Evolutionary conservation across 2,797 vertebrate genomes (phyloP), one percentile per base, ranked within the genome.

Genomic region (Brachyrhaphis roseni): DNA sequence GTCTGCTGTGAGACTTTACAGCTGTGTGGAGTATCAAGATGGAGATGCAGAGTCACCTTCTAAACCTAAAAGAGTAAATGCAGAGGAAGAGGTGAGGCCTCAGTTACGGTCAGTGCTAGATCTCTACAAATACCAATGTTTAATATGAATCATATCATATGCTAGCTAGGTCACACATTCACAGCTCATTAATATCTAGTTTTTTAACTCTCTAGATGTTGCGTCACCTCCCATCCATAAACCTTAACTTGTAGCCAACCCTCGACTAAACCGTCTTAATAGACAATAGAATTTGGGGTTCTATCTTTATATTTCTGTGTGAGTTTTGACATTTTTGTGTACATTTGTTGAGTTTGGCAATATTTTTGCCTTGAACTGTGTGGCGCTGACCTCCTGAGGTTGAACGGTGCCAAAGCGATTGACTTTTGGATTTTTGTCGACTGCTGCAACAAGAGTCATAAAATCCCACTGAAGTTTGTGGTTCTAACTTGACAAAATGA

Each of bases 1-100:
- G 55, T 34, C 45, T 71, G 45, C 73, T 18, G 64, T 90, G 89
- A 91, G 34, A 78, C 82, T 79, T 62, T 66, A 76, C 92, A 91
- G 90, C 91, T 90, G 92, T 82, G 86, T 13, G 76, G 72, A 77
- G 84, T 64, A 84, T 74, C 68, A 12, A 5, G 1, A 15, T 34
- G 1, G 31, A 18, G 39, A 75, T 1, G 36, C 75, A 53, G 79
- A 66, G 72, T 76, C 36, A 34, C 36, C 57, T n/a, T 36, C 55
- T 68, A 59, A 85, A 77, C 71, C 36, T 26, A 68, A 41, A 41
- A 75, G 74, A 72, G 81, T 72, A 59, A 20, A 75, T 79, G 36
- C 55, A 10, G 23, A 4, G 10, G 23, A 26, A 74, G 36, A 66
- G 3, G 23, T 41, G 23, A 41, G 34, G 72, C 34, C 43, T 66